Evolutionary conservation across 2,888 invertebrate species (phyloP).

Genomic region (Emmelina monodactyla): DNA sequence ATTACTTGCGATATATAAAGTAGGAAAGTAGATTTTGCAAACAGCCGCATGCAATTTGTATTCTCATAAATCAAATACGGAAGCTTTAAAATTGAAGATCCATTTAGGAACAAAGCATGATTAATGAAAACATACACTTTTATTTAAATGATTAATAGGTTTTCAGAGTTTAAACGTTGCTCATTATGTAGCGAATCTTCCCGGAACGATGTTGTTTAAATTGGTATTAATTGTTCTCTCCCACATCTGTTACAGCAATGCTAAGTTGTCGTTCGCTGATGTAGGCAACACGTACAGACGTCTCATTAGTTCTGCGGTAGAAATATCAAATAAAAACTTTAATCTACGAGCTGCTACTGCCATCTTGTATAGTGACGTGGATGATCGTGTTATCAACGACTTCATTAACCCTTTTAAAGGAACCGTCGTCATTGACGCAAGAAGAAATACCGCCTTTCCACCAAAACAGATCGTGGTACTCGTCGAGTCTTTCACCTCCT

Average conservation of each 20-base stretch:
- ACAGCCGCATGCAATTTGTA: too few species aligned
- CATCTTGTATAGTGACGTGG: constrained; percentile 28
- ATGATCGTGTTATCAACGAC: constrained; percentile 21
- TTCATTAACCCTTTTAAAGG: constrained; percentile 33
- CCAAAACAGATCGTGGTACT: constrained; percentile 35
- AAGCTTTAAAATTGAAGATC: too few species aligned
- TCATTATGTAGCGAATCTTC: too few species aligned
- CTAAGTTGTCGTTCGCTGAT: not conserved
- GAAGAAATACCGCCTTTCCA: constrained; percentile 20
- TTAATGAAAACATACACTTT: not conserved
- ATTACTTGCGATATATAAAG: too few species aligned
- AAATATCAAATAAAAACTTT: constrained; percentile 34
- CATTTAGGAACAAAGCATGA: constrained; percentile 2
- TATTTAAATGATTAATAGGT: not conserved
- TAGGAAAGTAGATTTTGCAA: too few species aligned
- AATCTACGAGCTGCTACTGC: constrained; percentile 27
- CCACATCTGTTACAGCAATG: too few species aligned
- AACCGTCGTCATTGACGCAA: constrained; percentile 28
- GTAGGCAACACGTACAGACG: not conserved
- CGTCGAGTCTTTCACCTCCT: constrained; percentile 29
- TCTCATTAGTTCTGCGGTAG: constrained; percentile 20
- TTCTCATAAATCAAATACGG: too few species aligned
- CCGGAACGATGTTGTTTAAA: too few species aligned
- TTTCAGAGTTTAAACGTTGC: not conserved
- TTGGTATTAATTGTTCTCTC: too few species aligned